These are phyloP conservation scores for Brachynemurus nebulosus DNA, from an alignment of 2,888 invertebrate genomes.

Conservation along the genomic window DNA sequence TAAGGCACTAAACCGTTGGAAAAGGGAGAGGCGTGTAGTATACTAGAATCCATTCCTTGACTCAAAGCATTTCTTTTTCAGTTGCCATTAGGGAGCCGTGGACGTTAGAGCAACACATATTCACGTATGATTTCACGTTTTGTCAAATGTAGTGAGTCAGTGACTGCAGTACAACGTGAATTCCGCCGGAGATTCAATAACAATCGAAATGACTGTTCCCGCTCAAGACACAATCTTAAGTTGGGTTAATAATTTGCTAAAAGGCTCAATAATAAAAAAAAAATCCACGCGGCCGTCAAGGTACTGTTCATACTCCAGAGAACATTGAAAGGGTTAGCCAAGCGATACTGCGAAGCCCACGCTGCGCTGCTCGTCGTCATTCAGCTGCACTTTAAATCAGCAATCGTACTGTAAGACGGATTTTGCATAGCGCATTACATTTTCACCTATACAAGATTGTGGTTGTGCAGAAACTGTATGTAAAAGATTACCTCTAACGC, in stretches of 20 bases:
- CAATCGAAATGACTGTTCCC: background rate
- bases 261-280: no score
- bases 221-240: background rate
- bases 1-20: no score
- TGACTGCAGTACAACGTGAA: background rate
- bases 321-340: background rate
- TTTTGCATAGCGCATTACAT: slow-evolving; percentile 21
- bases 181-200: background rate
- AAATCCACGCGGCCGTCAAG: no score
- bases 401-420: slow-evolving; percentile 18
- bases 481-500: slow-evolving; percentile 18
- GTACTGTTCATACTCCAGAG: no score
- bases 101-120: slow-evolving; percentile 11
- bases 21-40: no score
- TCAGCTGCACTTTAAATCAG: slow-evolving; percentile 20
- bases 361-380: background rate
- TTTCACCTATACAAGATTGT: slow-evolving; percentile 23
- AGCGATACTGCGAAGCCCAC: background rate
- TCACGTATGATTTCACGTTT: background rate
- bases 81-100: slow-evolving; percentile 11
- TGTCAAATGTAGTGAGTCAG: background rate
- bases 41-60: slow-evolving; percentile 8
- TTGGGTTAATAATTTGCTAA: background rate
- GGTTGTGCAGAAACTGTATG: background rate
- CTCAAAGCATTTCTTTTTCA: slow-evolving; percentile 13